Conservation (phyloP, 2,888 invertebrate species). For the Heliconius erato region DNA sequence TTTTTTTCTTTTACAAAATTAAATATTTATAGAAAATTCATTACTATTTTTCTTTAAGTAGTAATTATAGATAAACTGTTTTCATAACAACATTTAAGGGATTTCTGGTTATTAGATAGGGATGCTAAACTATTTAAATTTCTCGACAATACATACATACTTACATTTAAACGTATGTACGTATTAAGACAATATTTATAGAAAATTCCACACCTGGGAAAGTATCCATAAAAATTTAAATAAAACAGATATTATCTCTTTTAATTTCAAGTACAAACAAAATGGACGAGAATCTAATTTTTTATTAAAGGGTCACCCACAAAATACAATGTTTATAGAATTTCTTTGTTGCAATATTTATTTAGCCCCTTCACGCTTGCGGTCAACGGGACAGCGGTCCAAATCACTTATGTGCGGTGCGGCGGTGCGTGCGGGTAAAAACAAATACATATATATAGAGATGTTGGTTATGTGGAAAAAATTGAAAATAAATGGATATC, state of each 20-base stretch:
- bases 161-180: background rate
- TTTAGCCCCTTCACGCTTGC: constrained; percentile 31
- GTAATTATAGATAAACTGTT: no score
- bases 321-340: constrained; percentile 2
- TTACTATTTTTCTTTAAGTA: no score
- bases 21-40: background rate
- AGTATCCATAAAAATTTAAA: no score
- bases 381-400: constrained; percentile 20
- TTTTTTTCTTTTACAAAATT: background rate
- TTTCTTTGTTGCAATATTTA: constrained; percentile 34
- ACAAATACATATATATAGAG: constrained; percentile 4
- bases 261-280: background rate
- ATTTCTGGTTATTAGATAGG: no score
- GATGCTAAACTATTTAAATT: background rate
- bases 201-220: background rate
- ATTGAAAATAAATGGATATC: background rate
- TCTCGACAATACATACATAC: background rate
- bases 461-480: background rate
- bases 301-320: constrained; percentile 15
- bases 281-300: constrained; percentile 19
- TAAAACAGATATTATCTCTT: background rate
- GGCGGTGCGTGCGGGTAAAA: constrained; percentile 11
- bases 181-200: background rate
- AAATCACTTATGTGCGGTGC: constrained; percentile 32
- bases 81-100: no score